These are phyloP conservation scores for Chaetops frenatus DNA, from an alignment of 2,113 vertebrate genomes.

Conservation along the genomic window DNA sequence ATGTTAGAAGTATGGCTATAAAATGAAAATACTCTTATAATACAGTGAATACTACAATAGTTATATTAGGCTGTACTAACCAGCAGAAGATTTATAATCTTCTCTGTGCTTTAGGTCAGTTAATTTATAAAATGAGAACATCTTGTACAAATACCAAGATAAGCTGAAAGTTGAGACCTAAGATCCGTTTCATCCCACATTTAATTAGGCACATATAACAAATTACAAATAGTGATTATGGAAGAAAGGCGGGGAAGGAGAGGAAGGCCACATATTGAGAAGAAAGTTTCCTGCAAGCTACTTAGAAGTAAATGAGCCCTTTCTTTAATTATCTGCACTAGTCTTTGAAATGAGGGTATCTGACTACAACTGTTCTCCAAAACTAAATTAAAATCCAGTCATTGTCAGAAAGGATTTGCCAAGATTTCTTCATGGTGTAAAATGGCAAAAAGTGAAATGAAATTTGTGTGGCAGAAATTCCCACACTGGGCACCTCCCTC, in stretches of 20 bases:
- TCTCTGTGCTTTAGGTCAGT: not conserved
- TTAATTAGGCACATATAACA: conserved; percentile 37
- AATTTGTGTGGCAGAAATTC: not conserved
- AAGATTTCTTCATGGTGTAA: not conserved
- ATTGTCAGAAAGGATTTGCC: not conserved
- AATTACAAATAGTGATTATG: not conserved
- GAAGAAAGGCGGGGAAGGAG: not conserved
- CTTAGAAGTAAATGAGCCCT: conserved; percentile 42
- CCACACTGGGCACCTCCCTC: accelerated
- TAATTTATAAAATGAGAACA: conserved; percentile 37
- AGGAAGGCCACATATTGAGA: not conserved
- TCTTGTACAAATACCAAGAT: conserved; percentile 21
- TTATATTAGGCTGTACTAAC: not conserved
- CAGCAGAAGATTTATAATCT: conserved; percentile 21
- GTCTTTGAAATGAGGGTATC: conserved; percentile 4
- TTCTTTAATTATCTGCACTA: conserved; percentile 40
- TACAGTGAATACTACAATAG: not conserved
- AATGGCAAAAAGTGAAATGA: not conserved
- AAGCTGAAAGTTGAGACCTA: conserved; percentile 14
- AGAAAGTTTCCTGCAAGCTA: conserved; percentile 27
- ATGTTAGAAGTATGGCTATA: not conserved
- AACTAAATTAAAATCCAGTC: not conserved
- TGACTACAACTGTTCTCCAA: not conserved
- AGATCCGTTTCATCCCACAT: not conserved
- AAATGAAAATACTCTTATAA: not conserved